phyloP scores from a whole-genome alignment of 2,113 vertebrate genomes.

The Tapirus terrestris region DNA sequence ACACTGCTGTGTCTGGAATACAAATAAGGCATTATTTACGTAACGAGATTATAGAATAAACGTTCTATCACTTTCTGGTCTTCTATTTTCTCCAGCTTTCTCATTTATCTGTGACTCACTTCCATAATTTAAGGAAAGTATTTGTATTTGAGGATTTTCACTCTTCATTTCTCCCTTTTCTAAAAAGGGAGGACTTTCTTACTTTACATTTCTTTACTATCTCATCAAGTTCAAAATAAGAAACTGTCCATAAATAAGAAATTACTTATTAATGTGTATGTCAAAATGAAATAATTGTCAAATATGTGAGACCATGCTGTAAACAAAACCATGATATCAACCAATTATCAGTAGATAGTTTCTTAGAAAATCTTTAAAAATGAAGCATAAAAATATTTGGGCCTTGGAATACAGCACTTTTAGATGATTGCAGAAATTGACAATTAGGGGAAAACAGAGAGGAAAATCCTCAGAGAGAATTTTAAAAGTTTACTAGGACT shows the following conservation, averaged over 20 bases:
- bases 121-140: not conserved
- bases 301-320: not conserved
- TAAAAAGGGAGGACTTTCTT: not conserved
- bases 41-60: not conserved
- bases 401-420: not conserved
- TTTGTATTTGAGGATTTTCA: not conserved
- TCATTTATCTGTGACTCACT: not conserved
- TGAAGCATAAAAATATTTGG: not conserved
- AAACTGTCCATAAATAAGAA: not conserved
- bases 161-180: not conserved
- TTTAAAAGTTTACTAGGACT: not conserved
- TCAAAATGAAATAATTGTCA: not conserved
- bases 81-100: not conserved
- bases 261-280: not conserved
- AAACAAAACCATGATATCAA: not conserved
- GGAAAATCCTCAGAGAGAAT: not conserved
- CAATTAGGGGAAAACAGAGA: not conserved
- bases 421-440: not conserved
- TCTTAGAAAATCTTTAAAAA: not conserved
- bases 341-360: not conserved
- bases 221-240: not conserved
- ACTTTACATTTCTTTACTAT: not conserved
- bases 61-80: not conserved
- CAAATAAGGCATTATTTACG: not conserved
- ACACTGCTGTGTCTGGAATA: not conserved